These are phyloP conservation scores for Palythoa heliodiscus DNA, from an alignment of 92 coral and sea anemone genomes.

Conservation along the genomic window DNA sequence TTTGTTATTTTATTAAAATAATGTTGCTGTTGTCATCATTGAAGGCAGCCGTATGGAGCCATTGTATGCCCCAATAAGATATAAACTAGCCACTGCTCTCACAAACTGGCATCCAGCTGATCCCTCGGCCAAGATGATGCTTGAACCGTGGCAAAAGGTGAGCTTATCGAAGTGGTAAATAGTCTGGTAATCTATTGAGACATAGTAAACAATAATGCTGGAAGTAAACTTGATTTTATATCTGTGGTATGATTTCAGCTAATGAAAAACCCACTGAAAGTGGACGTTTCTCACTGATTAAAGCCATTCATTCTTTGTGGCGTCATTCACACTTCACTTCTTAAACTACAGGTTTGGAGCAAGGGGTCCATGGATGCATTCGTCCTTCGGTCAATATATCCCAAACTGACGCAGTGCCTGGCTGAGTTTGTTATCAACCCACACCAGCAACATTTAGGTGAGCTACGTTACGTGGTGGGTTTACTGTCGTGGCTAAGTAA, in stretches of 20 bases:
- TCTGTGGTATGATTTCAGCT: too few species aligned
- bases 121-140: slow-evolving; percentile 97
- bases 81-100: slow-evolving; percentile 86
- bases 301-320: too few species aligned
- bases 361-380: slow-evolving; percentile 98
- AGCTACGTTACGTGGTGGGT: neutral
- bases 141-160: slow-evolving; percentile 95
- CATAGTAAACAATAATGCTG: too few species aligned
- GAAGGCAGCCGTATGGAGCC: slow-evolving; percentile 84
- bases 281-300: too few species aligned
- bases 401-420: slow-evolving; percentile 89
- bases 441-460: slow-evolving; percentile 98
- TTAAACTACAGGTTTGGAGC: slow-evolving; percentile 86
- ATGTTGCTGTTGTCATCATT: neutral
- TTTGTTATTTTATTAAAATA: neutral
- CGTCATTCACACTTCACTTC: too few species aligned
- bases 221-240: too few species aligned
- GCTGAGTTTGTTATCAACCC: slow-evolving; percentile 96
- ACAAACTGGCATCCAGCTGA: slow-evolving; percentile 99
- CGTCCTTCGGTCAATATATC: slow-evolving; percentile 94
- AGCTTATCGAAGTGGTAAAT: neutral
- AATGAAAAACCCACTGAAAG: too few species aligned
- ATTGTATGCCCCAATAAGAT: slow-evolving; percentile 90
- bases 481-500: neutral
- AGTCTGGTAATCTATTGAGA: too few species aligned